Evolutionary conservation across 2,113 vertebrate species (phyloP).

Genomic region (Rhagologus leucostigma): DNA sequence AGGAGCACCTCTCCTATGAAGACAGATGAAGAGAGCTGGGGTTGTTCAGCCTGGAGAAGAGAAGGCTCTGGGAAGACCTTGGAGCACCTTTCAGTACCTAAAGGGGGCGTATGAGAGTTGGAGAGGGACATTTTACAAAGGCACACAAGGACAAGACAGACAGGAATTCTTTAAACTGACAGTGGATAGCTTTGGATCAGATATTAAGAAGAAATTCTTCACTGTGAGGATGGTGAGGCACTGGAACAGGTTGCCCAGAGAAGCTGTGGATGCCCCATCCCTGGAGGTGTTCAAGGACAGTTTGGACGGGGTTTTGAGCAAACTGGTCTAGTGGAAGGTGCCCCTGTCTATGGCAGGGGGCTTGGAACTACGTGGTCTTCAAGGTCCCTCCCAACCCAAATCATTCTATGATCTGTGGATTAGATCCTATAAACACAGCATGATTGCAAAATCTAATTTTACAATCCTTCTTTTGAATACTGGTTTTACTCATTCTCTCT

Average conservation of each 20-base stretch:
- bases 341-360: background rate
- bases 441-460: background rate
- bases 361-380: background rate
- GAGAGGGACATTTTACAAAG: background rate
- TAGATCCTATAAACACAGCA: background rate
- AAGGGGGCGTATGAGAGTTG: background rate
- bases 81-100: background rate
- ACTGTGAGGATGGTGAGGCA: background rate
- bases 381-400: background rate
- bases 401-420: background rate
- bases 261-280: background rate
- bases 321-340: background rate
- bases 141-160: rapidly evolving
- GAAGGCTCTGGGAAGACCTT: background rate
- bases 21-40: background rate
- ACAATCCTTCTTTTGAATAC: background rate
- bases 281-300: background rate
- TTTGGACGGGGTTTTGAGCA: background rate
- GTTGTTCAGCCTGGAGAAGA: background rate
- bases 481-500: background rate
- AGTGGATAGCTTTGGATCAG: background rate
- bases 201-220: background rate
- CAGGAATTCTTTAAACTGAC: background rate
- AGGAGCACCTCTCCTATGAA: background rate
- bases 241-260: background rate